Percentiles rank a stretch among this genome's conserved stretches.
Conservation (phyloP, 2,888 invertebrate species). For the Lasioglossum lativentre region DNA sequence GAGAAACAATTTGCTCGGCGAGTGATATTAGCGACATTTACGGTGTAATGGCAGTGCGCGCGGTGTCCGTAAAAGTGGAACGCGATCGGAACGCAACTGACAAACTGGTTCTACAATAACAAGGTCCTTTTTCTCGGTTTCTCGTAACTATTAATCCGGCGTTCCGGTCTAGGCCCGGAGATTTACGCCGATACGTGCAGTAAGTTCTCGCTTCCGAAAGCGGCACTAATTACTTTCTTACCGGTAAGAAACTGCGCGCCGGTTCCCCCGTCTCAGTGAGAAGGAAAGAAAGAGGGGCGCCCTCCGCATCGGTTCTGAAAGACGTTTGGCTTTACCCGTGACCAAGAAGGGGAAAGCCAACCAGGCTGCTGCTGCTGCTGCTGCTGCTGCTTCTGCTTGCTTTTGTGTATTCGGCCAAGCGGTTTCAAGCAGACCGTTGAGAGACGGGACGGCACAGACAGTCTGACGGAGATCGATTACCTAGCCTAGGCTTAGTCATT, state of each 20-base stretch:
- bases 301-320: conserved; percentile 38
- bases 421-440: conserved; percentile 61
- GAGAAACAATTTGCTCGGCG: too few relatives aligned
- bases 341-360: conserved; percentile 47
- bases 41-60: neutral
- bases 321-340: conserved; percentile 50
- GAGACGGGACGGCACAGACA: conserved; percentile 65
- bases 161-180: conserved; percentile 7
- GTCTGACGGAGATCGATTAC: conserved; percentile 76
- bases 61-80: neutral
- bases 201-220: conserved; percentile 19
- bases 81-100: neutral
- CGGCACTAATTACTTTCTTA: conserved; percentile 36
- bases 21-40: neutral
- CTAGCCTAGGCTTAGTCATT: conserved; percentile 68
- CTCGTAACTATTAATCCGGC: neutral
- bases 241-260: neutral
- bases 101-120: conserved; percentile 11
- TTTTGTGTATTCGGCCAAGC: conserved; percentile 63
- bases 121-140: neutral
- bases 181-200: conserved; percentile 22
- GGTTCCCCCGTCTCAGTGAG: neutral
- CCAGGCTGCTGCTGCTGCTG: conserved; percentile 17
- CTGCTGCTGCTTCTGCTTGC: conserved; percentile 7
- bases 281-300: conserved; percentile 15